Conservation (phyloP, 2,888 invertebrate genomes). For the Isoperla grammatica region DNA sequence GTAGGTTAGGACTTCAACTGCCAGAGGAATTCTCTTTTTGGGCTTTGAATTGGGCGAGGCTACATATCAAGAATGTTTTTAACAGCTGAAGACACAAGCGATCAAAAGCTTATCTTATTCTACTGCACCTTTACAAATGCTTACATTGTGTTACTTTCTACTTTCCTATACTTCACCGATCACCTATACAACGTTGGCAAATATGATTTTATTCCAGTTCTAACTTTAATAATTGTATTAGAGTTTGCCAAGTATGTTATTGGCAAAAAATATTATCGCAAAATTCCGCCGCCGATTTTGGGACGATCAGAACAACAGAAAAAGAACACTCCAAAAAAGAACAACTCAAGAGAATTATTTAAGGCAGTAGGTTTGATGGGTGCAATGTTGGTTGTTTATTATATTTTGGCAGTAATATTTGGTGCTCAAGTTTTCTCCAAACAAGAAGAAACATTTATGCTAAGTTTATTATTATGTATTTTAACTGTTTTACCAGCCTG, state of each 20-base stretch:
- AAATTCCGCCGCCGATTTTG: background rate
- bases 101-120: conserved; percentile 37
- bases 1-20: no score
- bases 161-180: conserved; percentile 49
- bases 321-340: conserved; percentile 14
- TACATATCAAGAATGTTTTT: background rate
- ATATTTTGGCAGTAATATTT: conserved; percentile 57
- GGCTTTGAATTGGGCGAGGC: background rate
- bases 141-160: conserved; percentile 37
- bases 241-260: conserved; percentile 51
- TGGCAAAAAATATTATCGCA: conserved; percentile 16
- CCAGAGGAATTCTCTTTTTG: no score
- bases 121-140: conserved; percentile 50
- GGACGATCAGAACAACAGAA: conserved; percentile 12
- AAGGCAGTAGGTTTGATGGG: conserved; percentile 48
- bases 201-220: conserved; percentile 43
- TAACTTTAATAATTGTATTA: conserved; percentile 43
- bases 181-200: conserved; percentile 57
- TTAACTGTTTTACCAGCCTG: conserved; percentile 59
- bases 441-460: conserved; percentile 62
- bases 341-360: conserved; percentile 47
- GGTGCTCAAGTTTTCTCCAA: conserved; percentile 60
- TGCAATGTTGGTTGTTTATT: conserved; percentile 50
- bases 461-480: conserved; percentile 55
- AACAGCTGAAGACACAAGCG: background rate